Conservation (phyloP, 1,140 invertebrate genomes). For the Triops cancriformis region DNA sequence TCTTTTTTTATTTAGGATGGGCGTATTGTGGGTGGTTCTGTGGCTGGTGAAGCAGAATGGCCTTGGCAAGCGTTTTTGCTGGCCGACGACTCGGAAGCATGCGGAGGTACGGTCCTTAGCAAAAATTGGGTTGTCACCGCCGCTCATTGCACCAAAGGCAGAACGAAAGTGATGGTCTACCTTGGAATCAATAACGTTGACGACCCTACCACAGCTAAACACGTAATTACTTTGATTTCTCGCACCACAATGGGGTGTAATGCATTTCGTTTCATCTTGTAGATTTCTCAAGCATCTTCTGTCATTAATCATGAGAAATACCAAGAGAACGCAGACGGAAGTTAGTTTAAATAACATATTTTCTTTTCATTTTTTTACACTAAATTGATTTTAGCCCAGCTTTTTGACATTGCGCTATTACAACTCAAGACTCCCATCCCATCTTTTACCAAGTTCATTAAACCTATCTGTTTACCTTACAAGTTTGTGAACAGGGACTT, state of each 20-base stretch:
- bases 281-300: no score
- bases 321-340: no score
- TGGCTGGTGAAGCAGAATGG: constrained; percentile 61
- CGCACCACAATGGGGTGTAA: no score
- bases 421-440: constrained; percentile 30
- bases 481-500: not conserved
- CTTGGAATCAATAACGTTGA: not conserved
- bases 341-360: no score
- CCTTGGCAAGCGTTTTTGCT: constrained; percentile 63
- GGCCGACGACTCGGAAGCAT: constrained; percentile 30
- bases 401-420: constrained; percentile 37
- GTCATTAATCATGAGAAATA: no score
- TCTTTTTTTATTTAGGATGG: constrained; percentile 35
- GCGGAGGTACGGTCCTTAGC: constrained; percentile 33
- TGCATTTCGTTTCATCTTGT: no score
- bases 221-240: not conserved
- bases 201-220: not conserved
- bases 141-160: constrained; percentile 34
- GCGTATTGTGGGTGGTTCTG: constrained; percentile 65
- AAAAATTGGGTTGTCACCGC: constrained; percentile 34
- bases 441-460: constrained; percentile 28
- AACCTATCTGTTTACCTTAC: constrained; percentile 32
- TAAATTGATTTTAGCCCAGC: not conserved
- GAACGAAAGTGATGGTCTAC: not conserved
- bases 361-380: not conserved